Percentiles rank a stretch among this genome's conserved stretches.
Evolutionary conservation across 2,888 invertebrate genomes (phyloP).

Genomic region (Tineola bisselliella): DNA sequence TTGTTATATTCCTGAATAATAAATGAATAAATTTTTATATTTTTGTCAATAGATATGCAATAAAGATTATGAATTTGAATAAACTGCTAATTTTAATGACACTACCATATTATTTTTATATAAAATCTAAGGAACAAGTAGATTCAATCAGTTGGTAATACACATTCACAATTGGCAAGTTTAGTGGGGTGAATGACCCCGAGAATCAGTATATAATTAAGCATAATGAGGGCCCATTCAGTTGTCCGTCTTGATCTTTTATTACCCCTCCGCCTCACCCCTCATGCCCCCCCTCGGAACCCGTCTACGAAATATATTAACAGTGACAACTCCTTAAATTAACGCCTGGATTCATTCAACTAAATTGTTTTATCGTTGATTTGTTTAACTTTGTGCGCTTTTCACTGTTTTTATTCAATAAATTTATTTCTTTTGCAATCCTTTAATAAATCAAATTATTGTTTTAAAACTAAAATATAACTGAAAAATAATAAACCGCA

Average conservation of each 20-base stretch:
- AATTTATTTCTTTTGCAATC: too few species aligned
- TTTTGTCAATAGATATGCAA: too few species aligned
- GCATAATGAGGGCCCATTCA: conserved; percentile 66
- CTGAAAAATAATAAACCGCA: too few species aligned
- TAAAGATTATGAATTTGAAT: too few species aligned
- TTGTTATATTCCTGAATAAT: too few species aligned
- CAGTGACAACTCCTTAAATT: conserved; percentile 10
- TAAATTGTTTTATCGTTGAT: conserved; percentile 7
- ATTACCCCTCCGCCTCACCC: neutral
- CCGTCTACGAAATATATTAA: conserved; percentile 3
- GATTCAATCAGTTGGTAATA: neutral
- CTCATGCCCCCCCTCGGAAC: neutral
- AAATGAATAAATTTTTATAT: too few species aligned
- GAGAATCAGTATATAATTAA: conserved; percentile 64
- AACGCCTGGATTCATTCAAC: conserved; percentile 8
- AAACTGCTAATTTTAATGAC: too few species aligned
- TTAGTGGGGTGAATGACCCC: conserved; percentile 35
- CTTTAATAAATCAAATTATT: too few species aligned
- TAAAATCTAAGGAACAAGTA: too few species aligned
- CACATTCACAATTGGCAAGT: conserved; percentile 11
- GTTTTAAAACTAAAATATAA: too few species aligned
- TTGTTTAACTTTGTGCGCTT: neutral
- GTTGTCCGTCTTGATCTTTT: conserved; percentile 44
- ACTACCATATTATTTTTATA: too few species aligned
- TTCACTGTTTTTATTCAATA: neutral